Percentiles rank a stretch among this genome's conserved stretches.
These are phyloP conservation scores for Gryllus bimaculatus DNA, from an alignment of 1,140 invertebrate genomes.

Conservation along the genomic window DNA sequence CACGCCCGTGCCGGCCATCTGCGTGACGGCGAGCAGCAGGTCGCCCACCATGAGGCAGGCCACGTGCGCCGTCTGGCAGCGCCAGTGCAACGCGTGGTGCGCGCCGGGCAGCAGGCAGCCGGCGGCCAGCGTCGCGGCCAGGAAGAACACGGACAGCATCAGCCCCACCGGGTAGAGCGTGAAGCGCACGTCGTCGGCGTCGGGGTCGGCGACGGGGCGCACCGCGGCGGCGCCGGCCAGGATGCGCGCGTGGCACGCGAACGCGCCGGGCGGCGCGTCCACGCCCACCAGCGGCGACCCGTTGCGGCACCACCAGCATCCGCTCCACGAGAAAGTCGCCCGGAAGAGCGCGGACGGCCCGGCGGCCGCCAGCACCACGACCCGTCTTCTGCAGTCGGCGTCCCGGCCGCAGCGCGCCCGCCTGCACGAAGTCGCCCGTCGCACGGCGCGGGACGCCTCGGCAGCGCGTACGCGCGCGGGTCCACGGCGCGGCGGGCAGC, in stretches of 20 bases:
- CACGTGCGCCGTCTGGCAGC: conserved; percentile 74
- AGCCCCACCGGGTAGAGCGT: conserved; percentile 62
- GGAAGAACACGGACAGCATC: conserved; percentile 63
- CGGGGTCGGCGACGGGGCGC: neutral
- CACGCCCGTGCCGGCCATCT: conserved; percentile 48
- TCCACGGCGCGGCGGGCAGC: too few species aligned
- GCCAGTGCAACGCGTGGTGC: conserved; percentile 74
- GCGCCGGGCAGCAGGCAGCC: conserved; percentile 64
- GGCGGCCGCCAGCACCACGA: too few species aligned
- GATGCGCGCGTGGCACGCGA: conserved; percentile 40
- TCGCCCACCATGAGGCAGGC: conserved; percentile 67
- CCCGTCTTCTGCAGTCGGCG: too few species aligned
- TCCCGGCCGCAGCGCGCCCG: too few species aligned
- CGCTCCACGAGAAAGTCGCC: too few species aligned
- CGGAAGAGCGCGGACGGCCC: too few species aligned
- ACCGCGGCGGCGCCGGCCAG: neutral
- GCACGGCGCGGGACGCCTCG: too few species aligned
- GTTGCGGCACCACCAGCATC: too few species aligned
- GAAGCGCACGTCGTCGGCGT: conserved; percentile 42
- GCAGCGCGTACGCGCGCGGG: too few species aligned
- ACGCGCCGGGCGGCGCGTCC: conserved; percentile 42
- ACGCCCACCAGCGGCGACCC: conserved; percentile 40
- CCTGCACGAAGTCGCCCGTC: too few species aligned
- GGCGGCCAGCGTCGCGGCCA: conserved; percentile 62
- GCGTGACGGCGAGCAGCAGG: conserved; percentile 61